Percentiles rank a stretch among this genome's conserved stretches.
Evolutionary conservation across 2,888 invertebrate genomes (phyloP).

Genomic region (Drosophila percnosoma): DNA sequence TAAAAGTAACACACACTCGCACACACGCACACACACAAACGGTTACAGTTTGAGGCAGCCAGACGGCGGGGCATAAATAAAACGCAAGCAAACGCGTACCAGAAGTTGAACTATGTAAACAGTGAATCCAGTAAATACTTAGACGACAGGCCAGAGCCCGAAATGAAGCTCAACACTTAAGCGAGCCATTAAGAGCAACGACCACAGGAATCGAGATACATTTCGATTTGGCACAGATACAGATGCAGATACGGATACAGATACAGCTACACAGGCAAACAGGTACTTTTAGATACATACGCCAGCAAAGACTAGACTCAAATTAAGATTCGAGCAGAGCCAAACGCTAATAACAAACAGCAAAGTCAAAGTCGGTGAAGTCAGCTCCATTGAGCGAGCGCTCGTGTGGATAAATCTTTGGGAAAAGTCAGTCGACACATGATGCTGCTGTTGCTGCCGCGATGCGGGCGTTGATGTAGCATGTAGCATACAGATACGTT

Average conservation of each 20-base stretch:
- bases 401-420: slow-evolving; percentile 71
- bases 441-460: slow-evolving; percentile 20
- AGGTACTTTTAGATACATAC: neutral
- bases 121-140: slow-evolving; percentile 57
- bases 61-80: slow-evolving; percentile 39
- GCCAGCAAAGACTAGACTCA: slow-evolving; percentile 32
- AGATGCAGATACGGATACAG: slow-evolving; percentile 15
- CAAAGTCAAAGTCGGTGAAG: slow-evolving; percentile 58
- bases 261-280: neutral
- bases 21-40: slow-evolving; percentile 14
- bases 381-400: slow-evolving; percentile 67
- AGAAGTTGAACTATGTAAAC: slow-evolving; percentile 67
- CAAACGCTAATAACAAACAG: slow-evolving; percentile 67
- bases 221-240: slow-evolving; percentile 13
- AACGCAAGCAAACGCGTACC: slow-evolving; percentile 20
- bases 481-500: slow-evolving; percentile 65
- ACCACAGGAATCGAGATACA: slow-evolving; percentile 42
- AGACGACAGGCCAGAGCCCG: neutral
- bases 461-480: slow-evolving; percentile 61
- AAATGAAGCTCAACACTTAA: slow-evolving; percentile 52
- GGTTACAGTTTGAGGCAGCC: slow-evolving; percentile 16
- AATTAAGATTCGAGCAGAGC: slow-evolving; percentile 71
- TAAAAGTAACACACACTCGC: slow-evolving; percentile 68
- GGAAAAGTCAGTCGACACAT: slow-evolving; percentile 44
- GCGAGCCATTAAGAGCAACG: slow-evolving; percentile 62